phyloP scores from a whole-genome alignment of 2,888 invertebrate genomes.

The Dasypolia templi region DNA sequence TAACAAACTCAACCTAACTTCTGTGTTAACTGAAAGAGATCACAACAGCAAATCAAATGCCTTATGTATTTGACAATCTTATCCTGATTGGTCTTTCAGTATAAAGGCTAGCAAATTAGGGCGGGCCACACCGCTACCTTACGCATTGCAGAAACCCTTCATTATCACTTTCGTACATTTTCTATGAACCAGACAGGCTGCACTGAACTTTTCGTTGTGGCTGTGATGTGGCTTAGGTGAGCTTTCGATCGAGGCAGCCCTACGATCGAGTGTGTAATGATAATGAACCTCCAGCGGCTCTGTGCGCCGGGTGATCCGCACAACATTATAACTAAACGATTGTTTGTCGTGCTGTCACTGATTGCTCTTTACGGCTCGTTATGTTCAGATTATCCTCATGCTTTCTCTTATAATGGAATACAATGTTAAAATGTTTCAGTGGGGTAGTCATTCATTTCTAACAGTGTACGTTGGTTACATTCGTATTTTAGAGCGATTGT shows the following conservation, averaged over 20 bases:
- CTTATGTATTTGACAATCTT: no score
- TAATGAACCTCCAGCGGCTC: not conserved
- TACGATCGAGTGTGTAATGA: conserved; percentile 9
- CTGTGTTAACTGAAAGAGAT: no score
- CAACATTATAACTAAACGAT: not conserved
- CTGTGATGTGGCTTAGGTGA: no score
- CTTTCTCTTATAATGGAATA: conserved; percentile 26
- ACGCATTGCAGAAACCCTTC: no score
- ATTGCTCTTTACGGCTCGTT: conserved; percentile 52
- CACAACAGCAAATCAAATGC: no score
- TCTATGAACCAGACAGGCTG: no score
- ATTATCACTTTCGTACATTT: not conserved
- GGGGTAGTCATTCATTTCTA: not conserved
- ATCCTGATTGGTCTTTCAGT: no score
- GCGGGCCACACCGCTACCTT: no score
- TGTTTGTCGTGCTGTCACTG: conserved; percentile 34
- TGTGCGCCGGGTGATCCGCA: not conserved
- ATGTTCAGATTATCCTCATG: conserved; percentile 26
- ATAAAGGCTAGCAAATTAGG: no score
- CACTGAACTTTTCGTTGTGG: no score
- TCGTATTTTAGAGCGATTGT: not conserved
- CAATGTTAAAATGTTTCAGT: not conserved
- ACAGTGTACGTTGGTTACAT: not conserved
- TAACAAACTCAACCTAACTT: no score
- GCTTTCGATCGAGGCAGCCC: conserved; percentile 18